Evolutionary conservation across 2,797 vertebrate species (phyloP), one percentile per base, ranked within the genome.

Genomic region (Yasuhikotakia modesta): DNA sequence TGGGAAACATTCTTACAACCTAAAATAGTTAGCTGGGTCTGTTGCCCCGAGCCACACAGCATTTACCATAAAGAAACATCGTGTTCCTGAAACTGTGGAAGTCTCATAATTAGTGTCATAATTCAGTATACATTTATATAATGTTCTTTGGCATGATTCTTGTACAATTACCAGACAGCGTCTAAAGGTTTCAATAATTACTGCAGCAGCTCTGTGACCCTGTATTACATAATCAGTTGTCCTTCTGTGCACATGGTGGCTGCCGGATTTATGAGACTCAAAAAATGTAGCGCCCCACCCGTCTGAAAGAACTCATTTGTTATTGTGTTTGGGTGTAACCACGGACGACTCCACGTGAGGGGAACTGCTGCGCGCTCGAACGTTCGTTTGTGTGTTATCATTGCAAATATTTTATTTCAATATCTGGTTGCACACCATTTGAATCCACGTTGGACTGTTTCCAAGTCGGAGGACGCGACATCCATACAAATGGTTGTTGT

Each of bases 301-400:
- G 39, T 82, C 69, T 81, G 79, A 82, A 76, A 81, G 55, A 73
- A n/a, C 69, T 67, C 64, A 70, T 79, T 85, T 73, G 75, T 79
- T 82, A 76, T 68, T 70, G 27, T 76, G 76, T 58, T 81, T 82
- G 72, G 69, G 72, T 69, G 57, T 68, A 81, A 78, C 66, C 80
- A 79, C 57, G 71, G 45, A 78, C 61, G 60, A 73, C 76, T 73
- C 48, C 16, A 17, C 22, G 45, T 78, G 78, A 52, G 12, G 27
- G 30, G 50, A 58, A 16, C 63, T 69, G 61, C 55, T 70, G 46
- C 60, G 12, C 78, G 16, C 13, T 30, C 46, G 57, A 2, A 76
- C 48, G 14, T 45, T n/a, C 12, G 16, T 68, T 43, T 39, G 14
- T 43, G 45, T 43, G 10, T 43, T 43, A 43, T 43, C 11, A 6